These are phyloP conservation scores for Orchesella flavescens DNA, from an alignment of 2,888 invertebrate genomes.

Conservation along the genomic window DNA sequence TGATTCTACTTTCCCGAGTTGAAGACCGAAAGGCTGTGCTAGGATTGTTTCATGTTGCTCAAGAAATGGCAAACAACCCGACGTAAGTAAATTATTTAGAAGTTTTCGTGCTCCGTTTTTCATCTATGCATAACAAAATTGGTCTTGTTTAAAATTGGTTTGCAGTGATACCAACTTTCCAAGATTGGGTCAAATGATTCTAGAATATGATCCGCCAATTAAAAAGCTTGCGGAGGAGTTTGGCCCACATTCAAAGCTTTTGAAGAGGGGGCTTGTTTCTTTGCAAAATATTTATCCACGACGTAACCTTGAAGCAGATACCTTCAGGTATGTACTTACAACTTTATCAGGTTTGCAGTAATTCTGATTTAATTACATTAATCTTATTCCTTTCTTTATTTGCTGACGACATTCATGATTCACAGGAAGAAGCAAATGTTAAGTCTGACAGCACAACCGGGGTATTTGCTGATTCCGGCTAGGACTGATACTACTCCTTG, in stretches of 20 bases:
- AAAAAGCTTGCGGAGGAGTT: slow-evolving; percentile 98
- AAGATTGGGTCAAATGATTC: slow-evolving; percentile 95
- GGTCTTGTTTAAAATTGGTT: slow-evolving; percentile 18
- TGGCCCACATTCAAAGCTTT: slow-evolving; percentile 90
- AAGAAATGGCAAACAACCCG: slow-evolving; percentile 94
- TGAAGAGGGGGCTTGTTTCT: slow-evolving; percentile 90
- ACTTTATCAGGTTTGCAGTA: too few species aligned
- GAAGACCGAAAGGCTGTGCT: slow-evolving; percentile 98
- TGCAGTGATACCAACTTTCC: slow-evolving; percentile 91
- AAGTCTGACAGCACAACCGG: slow-evolving; percentile 94
- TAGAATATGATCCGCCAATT: slow-evolving; percentile 96
- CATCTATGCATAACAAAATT: neutral
- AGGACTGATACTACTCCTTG: slow-evolving; percentile 97
- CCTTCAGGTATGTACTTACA: slow-evolving; percentile 62
- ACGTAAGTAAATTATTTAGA: slow-evolving; percentile 73
- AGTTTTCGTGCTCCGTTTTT: too few species aligned
- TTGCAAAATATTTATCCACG: slow-evolving; percentile 89
- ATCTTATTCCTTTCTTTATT: too few species aligned
- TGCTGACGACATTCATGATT: too few species aligned
- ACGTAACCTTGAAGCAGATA: slow-evolving; percentile 79
- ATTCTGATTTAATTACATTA: neutral
- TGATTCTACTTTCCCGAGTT: slow-evolving; percentile 97
- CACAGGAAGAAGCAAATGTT: slow-evolving; percentile 87
- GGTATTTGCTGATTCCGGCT: slow-evolving; percentile 93
- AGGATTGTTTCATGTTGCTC: slow-evolving; percentile 97